Conservation (phyloP, 2,888 invertebrate genomes). For the Cephus pulcher region DNA sequence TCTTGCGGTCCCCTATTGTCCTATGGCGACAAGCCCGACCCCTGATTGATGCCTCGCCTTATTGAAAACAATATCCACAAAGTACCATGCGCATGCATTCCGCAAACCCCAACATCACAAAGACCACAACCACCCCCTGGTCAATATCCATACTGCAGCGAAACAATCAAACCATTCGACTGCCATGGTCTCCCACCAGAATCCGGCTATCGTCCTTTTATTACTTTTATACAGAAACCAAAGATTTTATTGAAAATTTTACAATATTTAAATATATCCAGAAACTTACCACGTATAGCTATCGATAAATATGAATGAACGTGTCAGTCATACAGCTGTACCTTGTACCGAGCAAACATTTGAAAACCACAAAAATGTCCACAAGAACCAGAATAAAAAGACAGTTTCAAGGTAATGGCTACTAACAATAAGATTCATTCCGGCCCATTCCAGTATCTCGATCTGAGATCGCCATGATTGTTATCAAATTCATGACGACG, state of each 20-base stretch:
- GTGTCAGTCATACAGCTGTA: not conserved
- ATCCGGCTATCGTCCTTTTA: not conserved
- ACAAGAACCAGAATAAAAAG: not conserved
- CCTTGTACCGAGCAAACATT: not conserved
- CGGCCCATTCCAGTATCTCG: not conserved
- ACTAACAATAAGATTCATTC: not conserved
- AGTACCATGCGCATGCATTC: not conserved
- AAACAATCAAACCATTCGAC: not conserved
- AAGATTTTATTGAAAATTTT: not conserved
- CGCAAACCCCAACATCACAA: not conserved
- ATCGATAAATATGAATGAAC: not conserved
- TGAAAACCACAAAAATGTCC: not conserved
- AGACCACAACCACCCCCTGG: not conserved
- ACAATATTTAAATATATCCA: not conserved
- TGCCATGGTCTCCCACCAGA: not conserved
- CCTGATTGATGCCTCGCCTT: conserved; percentile 63
- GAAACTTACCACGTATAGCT: not conserved
- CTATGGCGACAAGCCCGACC: conserved; percentile 46
- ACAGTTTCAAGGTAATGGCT: not conserved
- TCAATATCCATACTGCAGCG: not conserved
- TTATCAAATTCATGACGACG: not conserved
- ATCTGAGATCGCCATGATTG: conserved; percentile 3
- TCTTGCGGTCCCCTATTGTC: conserved; percentile 55
- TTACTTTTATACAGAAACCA: not conserved
- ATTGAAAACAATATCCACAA: conserved; percentile 63